Conservation (phyloP, 2,888 invertebrate genomes). For the Spialia ferax region DNA sequence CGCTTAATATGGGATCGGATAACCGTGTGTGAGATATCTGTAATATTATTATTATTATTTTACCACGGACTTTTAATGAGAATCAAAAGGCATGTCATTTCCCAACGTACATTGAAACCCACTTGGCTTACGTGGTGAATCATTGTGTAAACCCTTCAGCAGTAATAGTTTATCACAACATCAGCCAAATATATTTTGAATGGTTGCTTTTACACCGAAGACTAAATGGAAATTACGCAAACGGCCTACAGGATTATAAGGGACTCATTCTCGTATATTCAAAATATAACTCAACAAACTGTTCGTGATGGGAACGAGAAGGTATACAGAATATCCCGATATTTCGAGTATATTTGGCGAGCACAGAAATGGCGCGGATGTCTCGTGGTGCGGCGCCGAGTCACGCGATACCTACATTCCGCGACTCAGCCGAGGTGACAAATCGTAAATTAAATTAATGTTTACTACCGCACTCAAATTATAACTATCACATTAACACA, state of each 20-base stretch:
- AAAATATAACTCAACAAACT: background rate
- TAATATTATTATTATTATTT: too few species aligned
- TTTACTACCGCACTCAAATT: constrained; percentile 68
- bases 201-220: too few species aligned
- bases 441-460: constrained; percentile 82
- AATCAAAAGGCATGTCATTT: too few species aligned
- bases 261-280: background rate
- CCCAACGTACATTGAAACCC: too few species aligned
- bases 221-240: too few species aligned
- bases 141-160: too few species aligned
- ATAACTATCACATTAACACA: constrained; percentile 59
- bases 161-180: too few species aligned
- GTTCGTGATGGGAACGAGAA: background rate
- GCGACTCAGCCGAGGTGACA: constrained; percentile 76
- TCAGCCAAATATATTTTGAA: too few species aligned
- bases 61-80: too few species aligned
- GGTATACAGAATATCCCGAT: constrained; percentile 6
- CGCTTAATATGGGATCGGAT: too few species aligned
- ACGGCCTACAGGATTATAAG: background rate
- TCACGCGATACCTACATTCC: constrained; percentile 81
- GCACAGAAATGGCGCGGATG: constrained; percentile 52
- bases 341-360: constrained; percentile 13
- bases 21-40: too few species aligned
- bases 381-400: constrained; percentile 59
- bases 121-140: too few species aligned